These are phyloP conservation scores for Troilus luridus DNA, from an alignment of 2,888 invertebrate species.

Conservation along the genomic window DNA sequence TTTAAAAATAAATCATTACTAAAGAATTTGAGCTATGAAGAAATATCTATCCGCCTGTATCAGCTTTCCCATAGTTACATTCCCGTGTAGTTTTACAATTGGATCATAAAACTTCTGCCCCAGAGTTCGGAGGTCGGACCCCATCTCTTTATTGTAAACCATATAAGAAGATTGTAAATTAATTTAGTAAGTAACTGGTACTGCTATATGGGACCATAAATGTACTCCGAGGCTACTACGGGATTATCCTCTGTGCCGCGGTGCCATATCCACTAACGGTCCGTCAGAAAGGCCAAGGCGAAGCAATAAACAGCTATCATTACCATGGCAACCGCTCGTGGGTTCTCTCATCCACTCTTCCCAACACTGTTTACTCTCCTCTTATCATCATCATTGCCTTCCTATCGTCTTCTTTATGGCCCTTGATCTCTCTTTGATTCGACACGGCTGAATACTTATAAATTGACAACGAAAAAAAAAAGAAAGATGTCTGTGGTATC, in stretches of 20 bases:
- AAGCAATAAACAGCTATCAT: constrained; percentile 50
- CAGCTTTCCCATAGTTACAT: constrained; percentile 2
- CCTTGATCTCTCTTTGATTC: not conserved
- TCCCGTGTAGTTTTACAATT: not conserved
- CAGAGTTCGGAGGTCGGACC: not conserved
- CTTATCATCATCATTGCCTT: constrained; percentile 20
- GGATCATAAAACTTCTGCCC: not conserved
- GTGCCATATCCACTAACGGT: constrained; percentile 43
- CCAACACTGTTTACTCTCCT: constrained; percentile 5
- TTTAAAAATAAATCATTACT: not conserved
- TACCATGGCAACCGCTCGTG: constrained; percentile 20
- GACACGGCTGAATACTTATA: not conserved
- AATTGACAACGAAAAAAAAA: not conserved
- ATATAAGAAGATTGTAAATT: constrained; percentile 7
- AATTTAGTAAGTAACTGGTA: constrained; percentile 27
- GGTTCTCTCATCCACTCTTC: not conserved
- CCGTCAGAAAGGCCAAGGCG: constrained; percentile 47
- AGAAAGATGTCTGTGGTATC: not conserved
- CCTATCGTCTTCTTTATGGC: constrained; percentile 33
- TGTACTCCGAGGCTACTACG: not conserved
- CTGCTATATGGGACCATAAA: constrained; percentile 8
- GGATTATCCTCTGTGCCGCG: not conserved
- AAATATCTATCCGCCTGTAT: not conserved
- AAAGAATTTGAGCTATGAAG: not conserved
- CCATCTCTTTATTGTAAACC: constrained; percentile 17